Conservation (phyloP, 2,888 invertebrate species). For the Nymphalis polychloros region DNA sequence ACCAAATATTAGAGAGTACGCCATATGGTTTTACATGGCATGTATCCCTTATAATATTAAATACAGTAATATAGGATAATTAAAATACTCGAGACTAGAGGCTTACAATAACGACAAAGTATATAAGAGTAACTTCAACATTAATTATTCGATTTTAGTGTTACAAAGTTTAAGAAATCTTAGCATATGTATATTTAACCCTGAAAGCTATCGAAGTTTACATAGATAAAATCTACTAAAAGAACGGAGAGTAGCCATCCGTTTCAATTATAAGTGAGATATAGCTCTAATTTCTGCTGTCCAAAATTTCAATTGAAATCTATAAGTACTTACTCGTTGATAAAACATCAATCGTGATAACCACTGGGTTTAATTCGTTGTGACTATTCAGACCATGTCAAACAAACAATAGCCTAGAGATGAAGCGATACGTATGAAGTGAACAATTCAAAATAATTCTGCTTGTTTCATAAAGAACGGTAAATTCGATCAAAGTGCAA, state of each 20-base stretch:
- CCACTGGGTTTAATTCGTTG: slow-evolving; percentile 4
- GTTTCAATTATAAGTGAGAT: neutral
- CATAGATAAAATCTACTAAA: no score
- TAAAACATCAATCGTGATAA: slow-evolving; percentile 3
- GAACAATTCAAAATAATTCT: slow-evolving; percentile 25
- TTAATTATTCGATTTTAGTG: no score
- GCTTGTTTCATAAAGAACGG: slow-evolving; percentile 31
- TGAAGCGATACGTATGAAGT: slow-evolving; percentile 29
- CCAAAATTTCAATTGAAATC: slow-evolving; percentile 4
- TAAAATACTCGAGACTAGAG: no score
- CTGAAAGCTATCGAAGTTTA: no score
- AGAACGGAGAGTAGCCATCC: neutral
- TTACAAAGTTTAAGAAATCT: no score
- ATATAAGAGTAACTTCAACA: no score
- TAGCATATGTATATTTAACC: no score
- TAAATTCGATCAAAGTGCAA: slow-evolving; percentile 33
- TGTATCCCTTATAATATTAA: no score
- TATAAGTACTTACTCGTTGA: neutral
- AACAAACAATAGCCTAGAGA: slow-evolving; percentile 31
- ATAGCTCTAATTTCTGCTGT: neutral
- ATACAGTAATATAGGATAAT: no score
- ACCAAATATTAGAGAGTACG: no score
- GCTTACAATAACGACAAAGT: no score
- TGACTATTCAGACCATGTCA: slow-evolving; percentile 31
- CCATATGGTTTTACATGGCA: no score